These are phyloP conservation scores for Oscheius sp. DNA, from an alignment of 2,888 invertebrate species.

Conservation along the genomic window DNA sequence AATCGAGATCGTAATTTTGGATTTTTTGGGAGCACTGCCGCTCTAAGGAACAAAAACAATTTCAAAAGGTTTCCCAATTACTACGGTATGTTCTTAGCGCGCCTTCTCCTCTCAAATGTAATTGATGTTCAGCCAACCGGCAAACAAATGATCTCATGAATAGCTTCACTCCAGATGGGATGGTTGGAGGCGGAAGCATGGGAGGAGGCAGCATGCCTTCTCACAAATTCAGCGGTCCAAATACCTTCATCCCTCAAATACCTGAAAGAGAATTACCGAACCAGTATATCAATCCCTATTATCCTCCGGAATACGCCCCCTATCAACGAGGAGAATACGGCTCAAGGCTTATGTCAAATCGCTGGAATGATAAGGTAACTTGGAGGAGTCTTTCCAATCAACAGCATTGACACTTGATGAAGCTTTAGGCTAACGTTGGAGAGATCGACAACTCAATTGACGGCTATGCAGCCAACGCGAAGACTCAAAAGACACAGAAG, in stretches of 20 bases:
- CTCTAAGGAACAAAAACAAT: conserved; percentile 9
- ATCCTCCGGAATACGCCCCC: background rate
- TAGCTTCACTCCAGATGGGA: conserved; percentile 31
- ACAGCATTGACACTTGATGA: background rate
- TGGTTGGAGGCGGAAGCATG: background rate
- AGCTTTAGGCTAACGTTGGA: conserved; percentile 1
- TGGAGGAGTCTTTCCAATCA: background rate
- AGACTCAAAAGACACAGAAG: conserved; percentile 8
- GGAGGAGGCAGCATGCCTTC: background rate
- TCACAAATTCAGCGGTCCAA: conserved; percentile 2
- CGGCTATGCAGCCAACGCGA: conserved; percentile 14
- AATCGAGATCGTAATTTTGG: conserved; percentile 8
- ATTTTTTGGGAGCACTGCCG: conserved; percentile 20
- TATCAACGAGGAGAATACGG: conserved; percentile 5
- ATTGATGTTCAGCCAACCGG: conserved; percentile 32
- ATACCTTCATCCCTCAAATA: conserved; percentile 17
- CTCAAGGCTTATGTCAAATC: conserved; percentile 12
- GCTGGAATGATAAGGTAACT: conserved; percentile 25
- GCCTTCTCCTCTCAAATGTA: background rate
- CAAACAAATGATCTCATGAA: conserved; percentile 41
- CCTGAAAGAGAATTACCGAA: background rate
- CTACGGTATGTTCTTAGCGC: conserved; percentile 17
- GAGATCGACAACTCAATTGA: conserved; percentile 3
- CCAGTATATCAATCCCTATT: conserved; percentile 17
- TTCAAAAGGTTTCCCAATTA: conserved; percentile 29